Base-by-base conservation (phyloP, 2,888 invertebrate species). In the Alcis repandata region DNA sequence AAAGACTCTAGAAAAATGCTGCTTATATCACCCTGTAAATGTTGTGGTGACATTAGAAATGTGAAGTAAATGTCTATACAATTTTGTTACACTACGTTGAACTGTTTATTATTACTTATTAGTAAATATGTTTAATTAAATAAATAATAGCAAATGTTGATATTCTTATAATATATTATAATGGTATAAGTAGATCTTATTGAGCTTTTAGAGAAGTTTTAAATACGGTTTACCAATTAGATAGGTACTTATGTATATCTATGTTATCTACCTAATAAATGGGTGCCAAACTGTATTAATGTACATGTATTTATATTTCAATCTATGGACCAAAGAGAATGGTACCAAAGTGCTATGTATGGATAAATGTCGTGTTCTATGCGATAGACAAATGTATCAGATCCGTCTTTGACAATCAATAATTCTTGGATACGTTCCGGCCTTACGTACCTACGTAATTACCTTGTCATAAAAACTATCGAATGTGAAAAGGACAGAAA, bases 311-410 rank as follows among this genome's bases (percentile, higher is more conserved):
- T 59, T 33, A 46, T 32, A 64, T 48, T 59, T 60, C 60, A 40
- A 57, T 46, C 60, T 45, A 57, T 46, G 65, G 65, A 65, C 65
- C 65, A 65, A 64, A 57, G 17, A 22, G 13, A 36, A 59, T 43
- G 63, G 63, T 64, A 59, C 59, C 63, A 46, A 54, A 33, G 41
- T 48, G 54, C 58, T 53, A 36, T 38, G 3, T n/a, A n/a, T 53
- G 41, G 40, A 11, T 53, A 22, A 53, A 53, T n/a, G 2, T n/a
- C 19, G 8, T 9, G 20, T 1, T 36, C 13, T 51, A 36, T 51
- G 13, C 13, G 7, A 10, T 38, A 38, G 1, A 20, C 6, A 11
- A 22, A 32, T 17, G 11, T 4, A 36, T 7, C 7, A 36, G 13
- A 36, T 36, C 36, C n/a, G 19, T 20, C 4, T 33, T n/a, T 15